Evolutionary conservation across 2,888 invertebrate species (phyloP).

Genomic region (Lasiommata megera): DNA sequence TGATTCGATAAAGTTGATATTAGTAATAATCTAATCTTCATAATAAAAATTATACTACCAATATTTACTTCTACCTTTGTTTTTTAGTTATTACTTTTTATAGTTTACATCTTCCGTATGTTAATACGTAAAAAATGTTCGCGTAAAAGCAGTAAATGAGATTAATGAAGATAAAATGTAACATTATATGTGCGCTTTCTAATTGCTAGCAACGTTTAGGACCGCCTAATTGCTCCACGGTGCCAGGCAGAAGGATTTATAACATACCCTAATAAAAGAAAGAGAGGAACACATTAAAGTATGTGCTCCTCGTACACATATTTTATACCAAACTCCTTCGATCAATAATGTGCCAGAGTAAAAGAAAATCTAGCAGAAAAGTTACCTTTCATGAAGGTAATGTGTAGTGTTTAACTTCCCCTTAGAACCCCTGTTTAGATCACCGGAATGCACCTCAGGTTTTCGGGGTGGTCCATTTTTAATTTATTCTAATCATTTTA

Average conservation of each 20-base stretch:
- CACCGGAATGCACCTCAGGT: no score
- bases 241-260: not conserved
- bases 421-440: no score
- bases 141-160: slow-evolving; percentile 6
- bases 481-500: no score
- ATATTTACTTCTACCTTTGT: no score
- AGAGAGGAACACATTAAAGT: not conserved
- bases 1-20: no score
- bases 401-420: no score
- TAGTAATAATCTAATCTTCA: no score
- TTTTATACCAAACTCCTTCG: not conserved
- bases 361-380: no score
- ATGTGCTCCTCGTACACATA: not conserved
- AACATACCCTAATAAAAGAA: not conserved
- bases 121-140: not conserved
- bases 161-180: slow-evolving; percentile 21
- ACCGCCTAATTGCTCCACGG: slow-evolving; percentile 21
- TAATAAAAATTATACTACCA: no score
- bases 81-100: no score
- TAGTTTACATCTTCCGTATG: not conserved
- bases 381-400: no score
- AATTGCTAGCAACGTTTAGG: slow-evolving; percentile 17
- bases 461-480: no score
- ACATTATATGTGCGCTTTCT: slow-evolving; percentile 2
- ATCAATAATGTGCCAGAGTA: not conserved